phyloP scores from a whole-genome alignment of 1,140 invertebrate genomes.

The Ephestia elutella region DNA sequence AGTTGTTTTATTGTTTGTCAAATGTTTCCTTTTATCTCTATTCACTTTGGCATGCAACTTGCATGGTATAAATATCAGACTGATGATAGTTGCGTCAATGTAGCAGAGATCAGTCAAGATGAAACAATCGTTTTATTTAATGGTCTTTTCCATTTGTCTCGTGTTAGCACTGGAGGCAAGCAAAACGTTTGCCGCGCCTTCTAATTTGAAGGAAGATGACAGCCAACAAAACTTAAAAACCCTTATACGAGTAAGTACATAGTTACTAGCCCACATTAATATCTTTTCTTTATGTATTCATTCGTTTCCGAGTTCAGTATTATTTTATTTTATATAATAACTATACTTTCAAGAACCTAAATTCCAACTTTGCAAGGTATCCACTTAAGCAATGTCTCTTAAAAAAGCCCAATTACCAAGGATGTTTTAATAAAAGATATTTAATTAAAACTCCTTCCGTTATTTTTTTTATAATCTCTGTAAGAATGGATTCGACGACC shows the following conservation, averaged over 20 bases:
- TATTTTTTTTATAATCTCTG: too few relatives aligned
- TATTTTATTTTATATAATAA: too few relatives aligned
- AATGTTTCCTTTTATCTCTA: constrained; percentile 35
- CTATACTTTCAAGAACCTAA: too few relatives aligned
- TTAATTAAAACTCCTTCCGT: too few relatives aligned
- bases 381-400: too few relatives aligned
- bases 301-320: too few relatives aligned
- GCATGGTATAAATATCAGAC: constrained; percentile 34
- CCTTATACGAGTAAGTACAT: constrained; percentile 19
- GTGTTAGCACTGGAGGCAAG: constrained; percentile 5
- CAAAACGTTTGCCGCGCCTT: neutral
- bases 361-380: too few relatives aligned
- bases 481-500: too few relatives aligned
- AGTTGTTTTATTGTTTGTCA: constrained; percentile 53
- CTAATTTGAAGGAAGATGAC: neutral
- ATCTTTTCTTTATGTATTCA: too few relatives aligned
- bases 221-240: neutral
- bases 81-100: constrained; percentile 15
- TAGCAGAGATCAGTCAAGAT: constrained; percentile 36
- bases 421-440: too few relatives aligned
- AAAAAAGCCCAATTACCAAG: too few relatives aligned
- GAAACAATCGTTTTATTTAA: constrained; percentile 36
- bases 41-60: constrained; percentile 31
- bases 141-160: constrained; percentile 31
- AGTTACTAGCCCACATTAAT: too few relatives aligned